A percentile compares a stretch with the other conserved stretches of the same genome.
phyloP scores from a whole-genome alignment of 1,140 invertebrate species.

The Hypsibius dujardini region DNA sequence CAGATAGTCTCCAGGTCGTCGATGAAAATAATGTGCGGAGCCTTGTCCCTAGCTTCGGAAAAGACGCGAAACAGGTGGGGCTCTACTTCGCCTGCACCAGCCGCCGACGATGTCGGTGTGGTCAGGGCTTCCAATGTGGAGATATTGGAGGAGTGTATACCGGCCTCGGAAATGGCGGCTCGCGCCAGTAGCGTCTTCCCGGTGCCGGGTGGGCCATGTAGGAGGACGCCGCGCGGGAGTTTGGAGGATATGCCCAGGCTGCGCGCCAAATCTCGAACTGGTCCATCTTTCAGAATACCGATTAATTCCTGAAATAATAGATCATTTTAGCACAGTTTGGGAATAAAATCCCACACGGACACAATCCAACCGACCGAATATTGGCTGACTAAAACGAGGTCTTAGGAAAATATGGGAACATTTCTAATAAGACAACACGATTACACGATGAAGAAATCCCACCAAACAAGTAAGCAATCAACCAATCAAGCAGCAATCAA shows the following conservation, averaged over 20 bases:
- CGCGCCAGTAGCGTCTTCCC: slow-evolving; percentile 38
- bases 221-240: slow-evolving; percentile 31
- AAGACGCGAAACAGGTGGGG: slow-evolving; percentile 21
- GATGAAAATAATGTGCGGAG: slow-evolving; percentile 51
- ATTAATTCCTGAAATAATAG: neutral
- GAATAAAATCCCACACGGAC: too few species aligned
- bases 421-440: too few species aligned
- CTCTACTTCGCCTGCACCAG: slow-evolving; percentile 22
- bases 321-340: neutral
- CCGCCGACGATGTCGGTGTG: slow-evolving; percentile 17
- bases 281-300: neutral
- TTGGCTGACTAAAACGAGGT: too few species aligned
- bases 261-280: too few species aligned
- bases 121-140: slow-evolving; percentile 20
- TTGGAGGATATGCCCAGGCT: too few species aligned
- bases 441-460: too few species aligned
- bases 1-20: slow-evolving; percentile 61
- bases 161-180: slow-evolving; percentile 21
- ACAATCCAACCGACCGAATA: too few species aligned
- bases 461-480: too few species aligned
- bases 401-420: too few species aligned
- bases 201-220: slow-evolving; percentile 38
- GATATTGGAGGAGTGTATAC: slow-evolving; percentile 11
- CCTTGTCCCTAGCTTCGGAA: slow-evolving; percentile 21
- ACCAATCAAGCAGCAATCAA: too few species aligned